phyloP scores from a whole-genome alignment of 2,113 vertebrate species.

The Pithys albifrons region DNA sequence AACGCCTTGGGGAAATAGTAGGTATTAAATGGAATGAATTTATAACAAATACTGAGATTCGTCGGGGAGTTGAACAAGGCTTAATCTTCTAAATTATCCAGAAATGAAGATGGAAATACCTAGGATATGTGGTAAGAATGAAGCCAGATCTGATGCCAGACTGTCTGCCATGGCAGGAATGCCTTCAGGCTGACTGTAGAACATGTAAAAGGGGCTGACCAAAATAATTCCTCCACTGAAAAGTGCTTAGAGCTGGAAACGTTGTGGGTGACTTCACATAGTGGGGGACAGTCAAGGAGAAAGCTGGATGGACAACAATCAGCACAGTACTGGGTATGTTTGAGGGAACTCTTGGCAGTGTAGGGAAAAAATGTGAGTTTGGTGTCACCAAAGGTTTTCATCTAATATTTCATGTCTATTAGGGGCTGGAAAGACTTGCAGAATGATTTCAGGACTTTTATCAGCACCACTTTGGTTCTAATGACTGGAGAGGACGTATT shows the following conservation, averaged over 20 bases:
- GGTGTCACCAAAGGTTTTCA: background rate
- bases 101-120: slow-evolving; percentile 63
- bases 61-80: slow-evolving; percentile 42
- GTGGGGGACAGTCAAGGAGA: background rate
- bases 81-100: slow-evolving; percentile 68
- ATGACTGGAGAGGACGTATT: background rate
- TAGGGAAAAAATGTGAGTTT: background rate
- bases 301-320: background rate
- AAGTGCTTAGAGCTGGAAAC: background rate
- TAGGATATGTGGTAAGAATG: slow-evolving; percentile 53
- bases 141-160: slow-evolving; percentile 54
- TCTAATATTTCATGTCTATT: background rate
- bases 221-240: background rate
- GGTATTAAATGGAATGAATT: slow-evolving; percentile 59
- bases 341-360: background rate
- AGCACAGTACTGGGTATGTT: background rate
- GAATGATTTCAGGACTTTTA: background rate
- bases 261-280: background rate
- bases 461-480: background rate
- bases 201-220: background rate
- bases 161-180: slow-evolving; percentile 44
- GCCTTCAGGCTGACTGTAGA: slow-evolving; percentile 15
- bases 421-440: background rate
- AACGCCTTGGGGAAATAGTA: slow-evolving; percentile 48
- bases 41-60: slow-evolving; percentile 59